Evolutionary conservation across 1,140 invertebrate species (phyloP).

Genomic region (Drosophila kanapiae): DNA sequence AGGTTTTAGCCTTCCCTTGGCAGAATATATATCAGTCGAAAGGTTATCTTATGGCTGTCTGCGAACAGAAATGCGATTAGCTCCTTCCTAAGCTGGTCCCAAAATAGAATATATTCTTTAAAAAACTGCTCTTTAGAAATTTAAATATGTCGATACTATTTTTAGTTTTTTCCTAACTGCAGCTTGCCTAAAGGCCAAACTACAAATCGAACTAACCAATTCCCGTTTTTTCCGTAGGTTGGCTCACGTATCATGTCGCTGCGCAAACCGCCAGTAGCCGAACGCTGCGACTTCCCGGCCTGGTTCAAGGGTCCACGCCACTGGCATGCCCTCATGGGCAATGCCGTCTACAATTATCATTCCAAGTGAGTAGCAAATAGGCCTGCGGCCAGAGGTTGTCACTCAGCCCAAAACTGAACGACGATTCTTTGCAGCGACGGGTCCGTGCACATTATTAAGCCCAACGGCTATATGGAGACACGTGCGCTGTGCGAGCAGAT

Average conservation of each 20-base stretch:
- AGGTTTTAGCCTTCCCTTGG: neutral
- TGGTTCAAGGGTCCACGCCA: slow-evolving; percentile 85
- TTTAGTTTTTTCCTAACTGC: neutral
- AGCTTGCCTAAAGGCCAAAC: neutral
- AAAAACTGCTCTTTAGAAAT: neutral
- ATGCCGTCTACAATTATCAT: slow-evolving; percentile 85
- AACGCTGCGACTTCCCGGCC: slow-evolving; percentile 84
- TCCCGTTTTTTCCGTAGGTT: slow-evolving; percentile 56
- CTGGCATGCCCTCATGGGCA: slow-evolving; percentile 85
- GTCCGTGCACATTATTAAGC: slow-evolving; percentile 85
- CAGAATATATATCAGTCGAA: neutral
- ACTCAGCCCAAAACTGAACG: slow-evolving; percentile 45
- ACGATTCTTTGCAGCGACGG: slow-evolving; percentile 72
- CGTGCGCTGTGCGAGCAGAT: slow-evolving; percentile 85
- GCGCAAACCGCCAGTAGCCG: slow-evolving; percentile 81
- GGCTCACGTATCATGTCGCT: slow-evolving; percentile 85
- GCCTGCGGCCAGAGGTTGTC: slow-evolving; percentile 59
- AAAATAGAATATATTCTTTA: neutral
- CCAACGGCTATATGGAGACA: slow-evolving; percentile 85
- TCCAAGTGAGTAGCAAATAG: slow-evolving; percentile 78
- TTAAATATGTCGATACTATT: no score
- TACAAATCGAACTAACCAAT: slow-evolving; percentile 19
- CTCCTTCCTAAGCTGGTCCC: neutral
- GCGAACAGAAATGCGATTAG: neutral
- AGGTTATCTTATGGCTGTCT: neutral